A percentile compares a stretch with the other conserved stretches of the same genome.
These are phyloP conservation scores for Tetheella fluctuosa DNA, from an alignment of 2,888 invertebrate species.

Conservation along the genomic window DNA sequence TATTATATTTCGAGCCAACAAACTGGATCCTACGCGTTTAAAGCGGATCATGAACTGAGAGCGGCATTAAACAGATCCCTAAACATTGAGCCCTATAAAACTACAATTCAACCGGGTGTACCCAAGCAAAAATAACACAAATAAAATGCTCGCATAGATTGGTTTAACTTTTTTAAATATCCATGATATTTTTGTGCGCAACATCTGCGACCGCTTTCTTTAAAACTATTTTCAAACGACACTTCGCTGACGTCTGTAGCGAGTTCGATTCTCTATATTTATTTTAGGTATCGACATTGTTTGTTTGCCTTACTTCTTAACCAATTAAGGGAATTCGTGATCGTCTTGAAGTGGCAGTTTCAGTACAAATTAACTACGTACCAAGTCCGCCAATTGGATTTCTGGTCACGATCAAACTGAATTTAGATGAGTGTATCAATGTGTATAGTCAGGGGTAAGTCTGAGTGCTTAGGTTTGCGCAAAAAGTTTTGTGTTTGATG, in stretches of 20 bases:
- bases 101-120: constrained; percentile 46
- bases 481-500: constrained; percentile 55
- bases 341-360: constrained; percentile 63
- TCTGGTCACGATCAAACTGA: constrained; percentile 72
- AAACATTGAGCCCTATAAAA: constrained; percentile 47
- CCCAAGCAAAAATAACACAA: constrained; percentile 40
- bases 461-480: constrained; percentile 41
- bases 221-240: constrained; percentile 19
- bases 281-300: constrained; percentile 50
- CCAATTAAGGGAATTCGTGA: constrained; percentile 63
- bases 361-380: constrained; percentile 66
- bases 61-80: constrained; percentile 57
- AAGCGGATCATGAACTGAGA: constrained; percentile 56
- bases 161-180: constrained; percentile 34
- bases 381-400: constrained; percentile 56
- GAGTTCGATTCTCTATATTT: constrained; percentile 38
- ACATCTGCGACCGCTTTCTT: constrained; percentile 29
- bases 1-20: constrained; percentile 47
- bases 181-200: constrained; percentile 18
- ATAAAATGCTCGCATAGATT: constrained; percentile 21
- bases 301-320: constrained; percentile 56
- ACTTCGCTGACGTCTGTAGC: constrained; percentile 18
- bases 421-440: constrained; percentile 76
- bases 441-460: constrained; percentile 54
- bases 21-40: constrained; percentile 55